These are phyloP conservation scores for Plutomurus gul DNA, from an alignment of 1,140 invertebrate species.

Conservation along the genomic window DNA sequence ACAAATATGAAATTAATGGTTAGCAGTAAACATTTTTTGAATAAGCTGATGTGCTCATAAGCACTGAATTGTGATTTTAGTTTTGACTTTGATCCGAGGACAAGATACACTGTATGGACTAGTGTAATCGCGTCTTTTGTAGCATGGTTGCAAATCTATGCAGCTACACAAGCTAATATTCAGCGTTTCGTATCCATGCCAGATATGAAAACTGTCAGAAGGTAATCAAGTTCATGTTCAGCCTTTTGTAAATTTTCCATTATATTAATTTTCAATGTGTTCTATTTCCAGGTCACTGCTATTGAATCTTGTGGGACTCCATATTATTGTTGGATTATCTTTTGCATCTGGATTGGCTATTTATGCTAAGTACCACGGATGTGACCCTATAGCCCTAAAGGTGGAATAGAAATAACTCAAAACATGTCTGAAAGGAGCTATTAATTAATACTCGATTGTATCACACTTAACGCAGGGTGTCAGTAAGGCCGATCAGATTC, in stretches of 20 bases:
- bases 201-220: conserved; percentile 22
- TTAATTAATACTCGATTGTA: too few species aligned
- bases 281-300: conserved; percentile 65
- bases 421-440: not conserved
- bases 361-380: conserved; percentile 61
- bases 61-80: not conserved
- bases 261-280: conserved; percentile 53
- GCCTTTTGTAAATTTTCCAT: not conserved
- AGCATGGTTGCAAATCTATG: conserved; percentile 32
- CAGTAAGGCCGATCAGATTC: conserved; percentile 58
- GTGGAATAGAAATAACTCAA: not conserved
- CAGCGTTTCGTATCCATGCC: conserved; percentile 43
- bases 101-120: conserved; percentile 30
- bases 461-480: too few species aligned
- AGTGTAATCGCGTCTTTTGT: conserved; percentile 26
- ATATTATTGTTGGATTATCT: conserved; percentile 70
- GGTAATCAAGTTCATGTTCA: not conserved
- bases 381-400: conserved; percentile 59
- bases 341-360: conserved; percentile 70
- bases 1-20: not conserved
- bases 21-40: too few species aligned
- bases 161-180: conserved; percentile 41
- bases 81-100: conserved; percentile 35
- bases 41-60: too few species aligned
- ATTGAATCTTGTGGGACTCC: conserved; percentile 68